A percentile compares a stretch with the other conserved stretches of the same genome.
Evolutionary conservation across 2,888 invertebrate species (phyloP).

Genomic region (Alviniconcha strummeri): DNA sequence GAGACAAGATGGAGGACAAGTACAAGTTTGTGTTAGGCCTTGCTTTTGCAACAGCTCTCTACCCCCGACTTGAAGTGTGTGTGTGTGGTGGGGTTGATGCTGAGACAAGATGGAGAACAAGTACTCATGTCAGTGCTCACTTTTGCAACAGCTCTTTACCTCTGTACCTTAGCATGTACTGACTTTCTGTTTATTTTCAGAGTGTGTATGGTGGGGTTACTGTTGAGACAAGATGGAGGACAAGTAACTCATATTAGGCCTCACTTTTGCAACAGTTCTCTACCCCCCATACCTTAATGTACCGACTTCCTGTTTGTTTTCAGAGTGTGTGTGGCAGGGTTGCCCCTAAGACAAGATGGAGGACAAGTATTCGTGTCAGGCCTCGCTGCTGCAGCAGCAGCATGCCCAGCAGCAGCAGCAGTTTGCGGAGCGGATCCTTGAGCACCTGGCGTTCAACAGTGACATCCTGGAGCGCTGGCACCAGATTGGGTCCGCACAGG

Average conservation of each 20-base stretch:
- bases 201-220: not conserved
- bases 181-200: not conserved
- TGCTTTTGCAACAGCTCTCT: not conserved
- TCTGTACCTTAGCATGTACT: too few relatives aligned
- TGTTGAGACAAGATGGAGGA: not conserved
- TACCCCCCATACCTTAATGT: too few relatives aligned
- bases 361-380: slow-evolving; percentile 9
- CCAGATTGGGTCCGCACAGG: slow-evolving; percentile 27
- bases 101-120: too few relatives aligned
- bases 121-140: too few relatives aligned
- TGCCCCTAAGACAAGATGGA: not conserved
- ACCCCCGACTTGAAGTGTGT: too few relatives aligned
- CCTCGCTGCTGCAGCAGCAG: slow-evolving; percentile 10
- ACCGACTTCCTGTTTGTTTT: too few relatives aligned
- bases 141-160: too few relatives aligned
- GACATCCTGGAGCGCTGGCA: slow-evolving; percentile 30
- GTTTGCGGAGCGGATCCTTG: not conserved
- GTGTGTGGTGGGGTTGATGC: too few relatives aligned
- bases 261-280: slow-evolving; percentile 10
- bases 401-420: slow-evolving; percentile 31
- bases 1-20: slow-evolving; percentile 12
- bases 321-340: not conserved
- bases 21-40: not conserved
- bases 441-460: slow-evolving; percentile 23
- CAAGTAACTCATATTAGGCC: not conserved